Evolutionary conservation across 1,140 invertebrate species (phyloP).

Genomic region (Sitodiplosis mosellana): DNA sequence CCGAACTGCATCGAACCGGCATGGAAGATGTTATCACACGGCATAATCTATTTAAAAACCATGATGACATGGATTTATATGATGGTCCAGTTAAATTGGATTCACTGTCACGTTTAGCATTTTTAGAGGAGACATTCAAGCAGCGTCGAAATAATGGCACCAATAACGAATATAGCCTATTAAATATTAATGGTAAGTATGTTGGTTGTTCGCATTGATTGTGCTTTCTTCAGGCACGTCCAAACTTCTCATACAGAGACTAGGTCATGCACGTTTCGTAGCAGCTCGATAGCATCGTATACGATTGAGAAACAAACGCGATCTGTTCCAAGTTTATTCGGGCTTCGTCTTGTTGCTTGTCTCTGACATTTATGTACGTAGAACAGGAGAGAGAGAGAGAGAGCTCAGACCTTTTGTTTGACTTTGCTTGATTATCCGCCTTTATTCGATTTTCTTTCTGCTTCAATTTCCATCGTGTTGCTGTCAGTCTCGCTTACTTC

Average conservation of each 20-base stretch:
- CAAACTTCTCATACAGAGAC: too few species aligned
- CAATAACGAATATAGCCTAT: not conserved
- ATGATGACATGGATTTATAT: constrained; percentile 62
- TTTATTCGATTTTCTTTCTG: not conserved
- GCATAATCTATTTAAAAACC: constrained; percentile 67
- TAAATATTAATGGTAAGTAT: not conserved
- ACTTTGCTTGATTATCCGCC: not conserved
- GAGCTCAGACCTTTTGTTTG: not conserved
- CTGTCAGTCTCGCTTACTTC: too few species aligned
- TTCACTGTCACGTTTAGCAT: constrained; percentile 38
- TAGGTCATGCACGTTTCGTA: too few species aligned
- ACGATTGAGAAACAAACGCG: too few species aligned
- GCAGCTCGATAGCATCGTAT: too few species aligned
- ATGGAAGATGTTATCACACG: constrained; percentile 69
- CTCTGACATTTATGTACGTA: too few species aligned
- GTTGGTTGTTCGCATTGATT: not conserved
- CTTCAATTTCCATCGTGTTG: too few species aligned
- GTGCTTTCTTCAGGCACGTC: too few species aligned
- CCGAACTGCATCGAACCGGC: constrained; percentile 74
- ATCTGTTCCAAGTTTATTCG: too few species aligned
- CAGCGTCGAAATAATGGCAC: constrained; percentile 11
- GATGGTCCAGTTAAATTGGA: constrained; percentile 64
- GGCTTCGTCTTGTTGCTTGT: not conserved
- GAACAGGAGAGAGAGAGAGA: too few species aligned
- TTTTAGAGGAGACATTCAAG: constrained; percentile 22